phyloP scores from a whole-genome alignment of 2,888 invertebrate genomes.

The Marronus borbonicus region DNA sequence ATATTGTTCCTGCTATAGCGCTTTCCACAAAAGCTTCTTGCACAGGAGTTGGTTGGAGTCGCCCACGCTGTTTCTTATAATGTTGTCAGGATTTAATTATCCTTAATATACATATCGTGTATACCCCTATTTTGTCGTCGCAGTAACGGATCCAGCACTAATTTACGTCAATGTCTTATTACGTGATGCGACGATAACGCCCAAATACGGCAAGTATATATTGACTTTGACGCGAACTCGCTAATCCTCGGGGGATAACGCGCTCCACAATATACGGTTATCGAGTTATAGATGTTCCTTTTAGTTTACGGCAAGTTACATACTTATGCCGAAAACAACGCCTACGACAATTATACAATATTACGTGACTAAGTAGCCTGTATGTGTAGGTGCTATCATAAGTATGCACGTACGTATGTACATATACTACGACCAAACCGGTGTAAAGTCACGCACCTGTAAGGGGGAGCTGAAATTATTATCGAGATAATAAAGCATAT shows the following conservation, averaged over 20 bases:
- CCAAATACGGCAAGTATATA: neutral
- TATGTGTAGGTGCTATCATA: too few species aligned
- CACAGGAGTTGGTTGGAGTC: neutral
- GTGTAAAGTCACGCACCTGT: too few species aligned
- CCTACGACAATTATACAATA: too few species aligned
- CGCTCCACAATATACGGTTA: neutral
- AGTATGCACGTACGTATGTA: too few species aligned
- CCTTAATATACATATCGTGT: neutral
- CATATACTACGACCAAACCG: too few species aligned
- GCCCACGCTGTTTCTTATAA: constrained; percentile 10
- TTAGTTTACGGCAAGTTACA: too few species aligned
- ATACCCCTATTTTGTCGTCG: neutral
- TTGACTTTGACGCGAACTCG: constrained; percentile 1
- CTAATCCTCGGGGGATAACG: neutral
- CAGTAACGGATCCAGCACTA: constrained; percentile 8
- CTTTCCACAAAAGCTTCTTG: neutral
- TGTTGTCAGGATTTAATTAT: constrained; percentile 17
- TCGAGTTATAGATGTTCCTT: neutral
- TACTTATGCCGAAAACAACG: too few species aligned
- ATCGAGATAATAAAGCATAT: too few species aligned
- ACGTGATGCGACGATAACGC: neutral
- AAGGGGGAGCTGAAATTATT: too few species aligned
- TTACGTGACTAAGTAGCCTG: too few species aligned
- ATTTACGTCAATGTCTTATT: constrained; percentile 27
- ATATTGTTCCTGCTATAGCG: too few species aligned